Percentiles rank a stretch among this genome's conserved stretches.
These are phyloP conservation scores for Andricus grossulariae DNA, from an alignment of 1,140 invertebrate species.

Conservation along the genomic window DNA sequence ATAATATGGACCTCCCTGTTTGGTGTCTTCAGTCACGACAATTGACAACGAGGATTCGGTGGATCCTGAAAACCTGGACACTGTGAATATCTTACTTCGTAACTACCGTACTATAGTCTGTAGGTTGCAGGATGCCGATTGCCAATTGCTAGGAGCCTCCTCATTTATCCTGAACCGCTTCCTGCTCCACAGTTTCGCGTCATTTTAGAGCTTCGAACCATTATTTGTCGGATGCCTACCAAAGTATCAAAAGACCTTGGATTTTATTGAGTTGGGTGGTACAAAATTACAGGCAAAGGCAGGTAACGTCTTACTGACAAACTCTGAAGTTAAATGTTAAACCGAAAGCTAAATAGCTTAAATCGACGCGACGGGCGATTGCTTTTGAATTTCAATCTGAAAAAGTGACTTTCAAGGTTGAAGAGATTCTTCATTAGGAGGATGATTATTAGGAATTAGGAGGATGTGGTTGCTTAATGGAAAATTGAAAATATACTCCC, in stretches of 20 bases:
- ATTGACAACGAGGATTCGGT: slow-evolving; percentile 29
- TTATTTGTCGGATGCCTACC: background rate
- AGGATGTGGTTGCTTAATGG: too few relatives aligned
- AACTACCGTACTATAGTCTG: slow-evolving; percentile 49
- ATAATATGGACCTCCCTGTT: slow-evolving; percentile 33
- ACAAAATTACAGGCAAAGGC: background rate
- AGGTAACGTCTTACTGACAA: too few relatives aligned
- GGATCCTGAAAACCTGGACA: slow-evolving; percentile 37
- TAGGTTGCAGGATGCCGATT: slow-evolving; percentile 28
- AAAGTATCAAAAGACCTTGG: slow-evolving; percentile 13
- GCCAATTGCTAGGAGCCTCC: slow-evolving; percentile 29
- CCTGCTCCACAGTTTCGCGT: slow-evolving; percentile 2
- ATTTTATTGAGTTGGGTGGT: slow-evolving; percentile 3
- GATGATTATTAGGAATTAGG: too few relatives aligned
- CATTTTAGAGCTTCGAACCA: slow-evolving; percentile 14
- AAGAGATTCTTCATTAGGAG: too few relatives aligned
- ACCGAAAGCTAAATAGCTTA: too few relatives aligned
- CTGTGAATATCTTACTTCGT: slow-evolving; percentile 36
- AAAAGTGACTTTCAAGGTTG: too few relatives aligned
- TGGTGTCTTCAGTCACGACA: slow-evolving; percentile 7
- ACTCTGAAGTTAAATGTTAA: too few relatives aligned
- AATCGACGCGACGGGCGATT: too few relatives aligned
- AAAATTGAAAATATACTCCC: too few relatives aligned
- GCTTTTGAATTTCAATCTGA: too few relatives aligned
- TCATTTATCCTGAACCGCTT: slow-evolving; percentile 33